Conservation (phyloP, 2,888 invertebrate species). For the Epinotia demarniana region DNA sequence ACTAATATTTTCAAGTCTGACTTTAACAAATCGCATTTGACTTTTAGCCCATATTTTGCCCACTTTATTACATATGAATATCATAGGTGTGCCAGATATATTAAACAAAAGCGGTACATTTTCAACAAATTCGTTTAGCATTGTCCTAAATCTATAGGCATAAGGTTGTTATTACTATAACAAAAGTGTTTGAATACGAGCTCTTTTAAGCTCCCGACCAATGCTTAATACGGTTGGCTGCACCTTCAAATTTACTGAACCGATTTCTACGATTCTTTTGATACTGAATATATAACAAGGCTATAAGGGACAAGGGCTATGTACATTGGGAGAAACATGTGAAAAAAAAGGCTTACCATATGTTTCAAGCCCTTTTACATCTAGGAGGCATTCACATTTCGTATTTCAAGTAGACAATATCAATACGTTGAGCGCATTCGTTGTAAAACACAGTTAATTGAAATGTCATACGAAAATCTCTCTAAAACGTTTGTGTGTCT, state of each 20-base stretch:
- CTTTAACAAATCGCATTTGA: too few species aligned
- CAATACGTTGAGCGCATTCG: too few species aligned
- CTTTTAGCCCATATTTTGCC: neutral
- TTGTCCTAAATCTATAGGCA: neutral
- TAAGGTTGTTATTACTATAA: neutral
- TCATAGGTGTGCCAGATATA: neutral
- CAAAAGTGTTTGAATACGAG: neutral
- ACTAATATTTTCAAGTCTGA: too few species aligned
- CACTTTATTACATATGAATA: neutral
- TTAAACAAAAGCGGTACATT: neutral
- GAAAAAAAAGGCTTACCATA: neutral
- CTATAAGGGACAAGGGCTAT: conserved; percentile 8
- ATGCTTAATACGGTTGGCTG: conserved; percentile 12
- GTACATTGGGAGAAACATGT: neutral
- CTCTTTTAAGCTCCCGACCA: neutral
- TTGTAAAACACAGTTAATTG: too few species aligned
- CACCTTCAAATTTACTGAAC: conserved; percentile 30
- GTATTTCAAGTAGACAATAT: too few species aligned
- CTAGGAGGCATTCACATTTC: neutral
- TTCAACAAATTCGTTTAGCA: neutral
- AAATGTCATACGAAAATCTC: too few species aligned
- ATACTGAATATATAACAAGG: conserved; percentile 1
- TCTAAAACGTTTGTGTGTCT: too few species aligned
- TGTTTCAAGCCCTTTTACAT: neutral
- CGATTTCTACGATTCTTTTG: conserved; percentile 25